Percentiles rank a stretch among this genome's conserved stretches.
Evolutionary conservation across 2,797 vertebrate species (phyloP).

Genomic region (Hapalemur alaotrensis): DNA sequence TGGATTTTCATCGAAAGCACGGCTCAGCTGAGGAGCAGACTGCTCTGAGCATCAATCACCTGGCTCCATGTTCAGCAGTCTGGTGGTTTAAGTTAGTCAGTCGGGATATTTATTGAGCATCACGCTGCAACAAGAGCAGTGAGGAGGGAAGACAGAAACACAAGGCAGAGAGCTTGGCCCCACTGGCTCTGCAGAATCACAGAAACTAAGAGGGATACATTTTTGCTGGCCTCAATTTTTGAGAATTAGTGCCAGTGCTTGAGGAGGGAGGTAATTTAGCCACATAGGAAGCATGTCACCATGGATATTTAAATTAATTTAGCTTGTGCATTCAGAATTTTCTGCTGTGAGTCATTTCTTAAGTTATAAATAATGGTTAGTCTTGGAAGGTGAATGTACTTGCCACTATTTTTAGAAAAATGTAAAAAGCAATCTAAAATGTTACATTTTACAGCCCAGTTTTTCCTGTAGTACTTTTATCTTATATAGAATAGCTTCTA

Average conservation of each 20-base stretch:
- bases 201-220: not conserved
- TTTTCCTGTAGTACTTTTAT: not conserved
- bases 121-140: not conserved
- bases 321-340: constrained; percentile 30
- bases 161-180: not conserved
- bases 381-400: constrained; percentile 51
- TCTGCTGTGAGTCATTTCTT: constrained; percentile 59
- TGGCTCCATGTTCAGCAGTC: not conserved
- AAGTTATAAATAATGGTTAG: constrained; percentile 56
- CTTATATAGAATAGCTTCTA: not conserved
- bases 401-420: constrained; percentile 38
- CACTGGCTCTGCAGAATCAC: not conserved
- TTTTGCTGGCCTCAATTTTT: not conserved
- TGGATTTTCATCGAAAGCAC: not conserved
- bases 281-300: constrained; percentile 23
- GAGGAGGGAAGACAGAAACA: not conserved
- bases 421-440: constrained; percentile 33
- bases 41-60: not conserved
- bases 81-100: not conserved
- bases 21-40: not conserved
- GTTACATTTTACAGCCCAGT: not conserved
- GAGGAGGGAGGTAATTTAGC: not conserved
- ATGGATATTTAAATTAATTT: constrained; percentile 63
- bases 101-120: not conserved
- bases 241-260: not conserved